These are phyloP conservation scores for Lates calcarifer DNA, from an alignment of 2,113 vertebrate species.

Conservation along the genomic window DNA sequence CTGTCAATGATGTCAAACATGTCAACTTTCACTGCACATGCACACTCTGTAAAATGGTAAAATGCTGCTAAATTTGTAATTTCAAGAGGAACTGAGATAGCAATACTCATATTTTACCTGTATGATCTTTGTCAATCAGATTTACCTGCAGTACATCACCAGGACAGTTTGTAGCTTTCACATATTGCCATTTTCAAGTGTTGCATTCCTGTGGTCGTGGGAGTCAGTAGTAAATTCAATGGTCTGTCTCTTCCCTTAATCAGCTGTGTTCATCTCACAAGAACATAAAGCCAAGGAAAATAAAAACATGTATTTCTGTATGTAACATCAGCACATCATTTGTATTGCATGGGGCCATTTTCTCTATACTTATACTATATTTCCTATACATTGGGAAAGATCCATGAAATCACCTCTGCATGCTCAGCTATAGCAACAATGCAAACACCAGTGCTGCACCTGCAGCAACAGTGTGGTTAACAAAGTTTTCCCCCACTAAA, in stretches of 20 bases:
- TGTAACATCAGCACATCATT: slow-evolving; percentile 24
- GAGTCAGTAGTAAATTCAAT: slow-evolving; percentile 16
- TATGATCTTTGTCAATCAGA: slow-evolving; percentile 20
- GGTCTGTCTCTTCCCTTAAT: not conserved
- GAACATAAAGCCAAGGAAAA: slow-evolving; percentile 54
- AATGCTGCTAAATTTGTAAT: slow-evolving; percentile 58
- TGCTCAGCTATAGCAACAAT: slow-evolving; percentile 8
- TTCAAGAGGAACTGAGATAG: slow-evolving; percentile 34
- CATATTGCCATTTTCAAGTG: slow-evolving; percentile 27
- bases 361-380: slow-evolving; percentile 12
- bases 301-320: slow-evolving; percentile 17
- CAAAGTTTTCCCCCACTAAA: not conserved
- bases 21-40: slow-evolving; percentile 30
- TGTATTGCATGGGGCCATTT: slow-evolving; percentile 20
- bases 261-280: slow-evolving; percentile 14
- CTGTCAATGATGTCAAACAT: slow-evolving; percentile 36
- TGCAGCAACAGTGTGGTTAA: slow-evolving; percentile 16
- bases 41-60: slow-evolving; percentile 51
- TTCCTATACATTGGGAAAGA: slow-evolving; percentile 31
- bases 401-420: slow-evolving; percentile 8
- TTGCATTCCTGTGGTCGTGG: slow-evolving; percentile 39
- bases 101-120: slow-evolving; percentile 45
- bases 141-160: slow-evolving; percentile 3
- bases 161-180: slow-evolving; percentile 41
- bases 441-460: not conserved